Conservation (phyloP, 2,113 vertebrate species). For the Centropristis striata region DNA sequence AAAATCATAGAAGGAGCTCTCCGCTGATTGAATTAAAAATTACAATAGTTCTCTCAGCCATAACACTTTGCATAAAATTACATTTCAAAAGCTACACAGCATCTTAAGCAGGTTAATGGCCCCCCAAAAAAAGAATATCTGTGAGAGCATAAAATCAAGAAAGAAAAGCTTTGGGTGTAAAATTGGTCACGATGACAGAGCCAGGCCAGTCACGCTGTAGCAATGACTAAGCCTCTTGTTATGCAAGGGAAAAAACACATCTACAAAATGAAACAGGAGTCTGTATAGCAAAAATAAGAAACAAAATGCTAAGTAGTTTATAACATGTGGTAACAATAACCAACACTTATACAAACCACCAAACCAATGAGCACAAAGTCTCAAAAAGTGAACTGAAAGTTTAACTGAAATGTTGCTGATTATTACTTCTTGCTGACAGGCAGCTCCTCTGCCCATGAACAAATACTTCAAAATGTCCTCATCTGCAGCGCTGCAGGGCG, state of each 20-base stretch:
- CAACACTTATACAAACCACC: neutral
- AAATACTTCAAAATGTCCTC: neutral
- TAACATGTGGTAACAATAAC: neutral
- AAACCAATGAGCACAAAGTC: neutral
- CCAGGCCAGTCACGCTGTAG: constrained; percentile 31
- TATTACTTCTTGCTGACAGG: neutral
- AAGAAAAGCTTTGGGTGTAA: constrained; percentile 25
- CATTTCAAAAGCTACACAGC: neutral
- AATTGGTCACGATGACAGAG: constrained; percentile 45
- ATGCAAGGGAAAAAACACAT: neutral
- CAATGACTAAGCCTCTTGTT: constrained; percentile 33
- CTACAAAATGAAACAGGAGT: constrained; percentile 3
- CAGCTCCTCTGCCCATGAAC: neutral
- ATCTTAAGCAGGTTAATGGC: neutral
- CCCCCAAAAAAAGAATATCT: constrained; percentile 7
- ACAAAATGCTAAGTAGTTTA: neutral
- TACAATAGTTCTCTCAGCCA: neutral
- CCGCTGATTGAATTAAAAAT: neutral
- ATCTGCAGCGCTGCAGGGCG: neutral
- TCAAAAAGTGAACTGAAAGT: neutral
- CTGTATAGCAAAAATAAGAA: neutral
- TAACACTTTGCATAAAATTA: neutral
- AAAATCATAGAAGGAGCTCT: neutral
- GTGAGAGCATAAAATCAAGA: constrained; percentile 19
- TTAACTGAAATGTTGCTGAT: neutral